Percentiles rank a stretch among this genome's conserved stretches.
Conservation (phyloP, 2,888 invertebrate genomes). For the Amphipyra berbera region DNA sequence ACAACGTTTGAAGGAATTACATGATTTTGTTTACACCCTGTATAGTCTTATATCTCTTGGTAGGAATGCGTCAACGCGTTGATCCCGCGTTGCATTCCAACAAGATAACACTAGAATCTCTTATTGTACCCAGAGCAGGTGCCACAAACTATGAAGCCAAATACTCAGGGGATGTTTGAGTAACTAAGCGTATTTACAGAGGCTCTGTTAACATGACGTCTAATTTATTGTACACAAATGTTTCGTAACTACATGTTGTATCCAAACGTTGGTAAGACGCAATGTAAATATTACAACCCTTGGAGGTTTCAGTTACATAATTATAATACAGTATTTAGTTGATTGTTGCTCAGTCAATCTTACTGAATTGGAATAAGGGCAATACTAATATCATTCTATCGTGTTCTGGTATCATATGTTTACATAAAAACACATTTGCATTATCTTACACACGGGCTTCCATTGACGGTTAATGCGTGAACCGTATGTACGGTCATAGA, state of each 20-base stretch:
- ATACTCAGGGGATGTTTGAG: constrained; percentile 72
- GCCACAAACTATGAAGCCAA: constrained; percentile 69
- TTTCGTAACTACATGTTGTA: constrained; percentile 62
- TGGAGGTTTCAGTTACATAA: constrained; percentile 25
- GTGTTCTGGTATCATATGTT: no score
- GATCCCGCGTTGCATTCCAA: constrained; percentile 72
- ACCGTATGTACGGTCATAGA: no score
- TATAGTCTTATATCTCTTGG: constrained; percentile 57
- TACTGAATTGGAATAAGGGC: constrained; percentile 1
- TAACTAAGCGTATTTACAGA: constrained; percentile 73
- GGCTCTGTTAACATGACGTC: constrained; percentile 66
- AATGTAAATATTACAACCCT: constrained; percentile 53
- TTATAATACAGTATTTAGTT: constrained; percentile 17
- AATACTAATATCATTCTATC: background rate
- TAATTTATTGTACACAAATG: constrained; percentile 70
- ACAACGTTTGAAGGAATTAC: no score
- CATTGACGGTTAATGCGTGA: no score
- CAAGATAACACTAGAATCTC: constrained; percentile 69
- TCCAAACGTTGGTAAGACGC: constrained; percentile 60
- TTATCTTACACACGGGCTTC: no score
- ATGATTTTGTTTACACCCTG: no score
- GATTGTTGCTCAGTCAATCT: constrained; percentile 3
- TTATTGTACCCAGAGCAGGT: constrained; percentile 61
- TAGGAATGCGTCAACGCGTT: constrained; percentile 72
- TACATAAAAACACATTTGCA: no score